phyloP scores from a whole-genome alignment of 2,888 invertebrate genomes.

The Encarsia formosa region DNA sequence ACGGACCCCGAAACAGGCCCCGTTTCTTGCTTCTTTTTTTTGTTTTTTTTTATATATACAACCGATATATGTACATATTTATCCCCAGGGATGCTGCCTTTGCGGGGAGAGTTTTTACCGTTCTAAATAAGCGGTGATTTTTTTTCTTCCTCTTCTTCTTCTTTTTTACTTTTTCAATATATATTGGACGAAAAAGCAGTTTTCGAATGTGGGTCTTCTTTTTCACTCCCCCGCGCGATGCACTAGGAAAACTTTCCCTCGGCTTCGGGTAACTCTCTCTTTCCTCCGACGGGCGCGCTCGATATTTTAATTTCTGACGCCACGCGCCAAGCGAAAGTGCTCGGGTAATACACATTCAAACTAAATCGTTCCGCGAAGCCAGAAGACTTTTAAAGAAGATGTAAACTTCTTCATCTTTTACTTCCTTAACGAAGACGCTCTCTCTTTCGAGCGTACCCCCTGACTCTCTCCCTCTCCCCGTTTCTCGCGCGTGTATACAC shows the following conservation, averaged over 20 bases:
- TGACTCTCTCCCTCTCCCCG: neutral
- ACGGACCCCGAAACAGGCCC: slow-evolving; percentile 44
- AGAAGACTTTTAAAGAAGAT: neutral
- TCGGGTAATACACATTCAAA: no score
- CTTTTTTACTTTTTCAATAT: neutral
- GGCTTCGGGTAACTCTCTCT: slow-evolving; percentile 24
- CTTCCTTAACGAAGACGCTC: no score
- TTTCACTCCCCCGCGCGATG: slow-evolving; percentile 6
- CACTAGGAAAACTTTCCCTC: slow-evolving; percentile 7
- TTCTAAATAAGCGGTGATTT: no score
- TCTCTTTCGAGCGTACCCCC: no score
- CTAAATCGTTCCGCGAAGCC: no score
- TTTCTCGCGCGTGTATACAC: neutral
- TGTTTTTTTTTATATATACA: no score
- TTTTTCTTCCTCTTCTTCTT: neutral
- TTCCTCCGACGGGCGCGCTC: slow-evolving; percentile 18
- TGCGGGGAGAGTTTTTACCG: no score
- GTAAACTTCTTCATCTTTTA: no score
- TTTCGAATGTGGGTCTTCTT: no score
- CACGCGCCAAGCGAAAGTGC: slow-evolving; percentile 16
- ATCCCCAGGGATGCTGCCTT: no score
- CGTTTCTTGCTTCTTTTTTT: slow-evolving; percentile 27
- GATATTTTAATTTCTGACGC: slow-evolving; percentile 27
- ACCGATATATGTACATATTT: slow-evolving; percentile 5
- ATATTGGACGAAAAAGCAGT: neutral